Percentiles rank a stretch among this genome's conserved stretches.
These are phyloP conservation scores for Cherax destructor DNA, from an alignment of 1,140 invertebrate genomes.

Conservation along the genomic window DNA sequence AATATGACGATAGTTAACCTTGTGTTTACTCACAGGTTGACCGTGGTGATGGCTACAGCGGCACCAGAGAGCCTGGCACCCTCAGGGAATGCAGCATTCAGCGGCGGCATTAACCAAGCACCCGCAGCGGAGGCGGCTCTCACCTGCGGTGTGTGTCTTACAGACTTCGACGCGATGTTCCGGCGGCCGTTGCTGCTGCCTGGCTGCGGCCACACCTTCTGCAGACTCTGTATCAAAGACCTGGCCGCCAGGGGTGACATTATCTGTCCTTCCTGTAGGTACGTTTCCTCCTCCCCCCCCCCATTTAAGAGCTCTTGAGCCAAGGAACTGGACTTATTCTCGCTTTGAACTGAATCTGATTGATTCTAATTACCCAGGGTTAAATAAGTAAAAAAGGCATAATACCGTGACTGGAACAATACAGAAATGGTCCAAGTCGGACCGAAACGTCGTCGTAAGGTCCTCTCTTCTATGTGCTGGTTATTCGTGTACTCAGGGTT, in stretches of 20 bases:
- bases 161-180: not conserved
- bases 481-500: no score
- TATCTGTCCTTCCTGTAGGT: not conserved
- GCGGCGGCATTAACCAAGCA: not conserved
- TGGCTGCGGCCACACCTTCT: not conserved
- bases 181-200: not conserved
- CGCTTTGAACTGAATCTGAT: no score
- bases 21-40: no score
- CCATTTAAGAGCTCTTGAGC: no score
- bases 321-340: no score
- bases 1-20: no score
- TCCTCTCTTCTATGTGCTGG: no score
- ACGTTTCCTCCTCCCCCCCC: not conserved
- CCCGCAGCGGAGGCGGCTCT: not conserved
- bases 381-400: no score
- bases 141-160: not conserved
- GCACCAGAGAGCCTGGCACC: not conserved
- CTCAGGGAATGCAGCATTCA: not conserved
- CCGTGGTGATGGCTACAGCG: not conserved
- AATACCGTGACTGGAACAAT: no score
- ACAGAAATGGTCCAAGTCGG: no score
- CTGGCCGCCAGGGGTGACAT: not conserved
- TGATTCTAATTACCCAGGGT: no score
- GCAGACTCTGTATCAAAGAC: slow-evolving; percentile 12
- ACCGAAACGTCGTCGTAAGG: no score